Evolutionary conservation across 2,113 vertebrate genomes (phyloP), one percentile per base, ranked within the genome.

Genomic region (Cyanoderma ruficeps): DNA sequence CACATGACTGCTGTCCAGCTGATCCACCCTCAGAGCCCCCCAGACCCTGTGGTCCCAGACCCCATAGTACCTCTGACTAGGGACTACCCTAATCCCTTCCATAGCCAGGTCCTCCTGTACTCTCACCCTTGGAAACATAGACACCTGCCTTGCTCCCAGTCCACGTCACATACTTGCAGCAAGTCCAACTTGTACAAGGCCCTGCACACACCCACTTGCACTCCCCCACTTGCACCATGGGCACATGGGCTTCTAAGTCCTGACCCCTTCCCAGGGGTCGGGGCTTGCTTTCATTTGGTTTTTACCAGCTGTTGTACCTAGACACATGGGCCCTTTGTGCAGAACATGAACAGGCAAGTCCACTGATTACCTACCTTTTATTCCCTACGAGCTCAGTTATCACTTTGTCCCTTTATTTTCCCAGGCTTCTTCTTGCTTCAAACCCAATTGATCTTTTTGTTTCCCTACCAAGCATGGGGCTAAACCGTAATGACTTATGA

Each of bases 191-290:
- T 60, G 30, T n/a, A 42, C 53, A 67, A 31, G 31, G 47, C 7
- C 7, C 46, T 50, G 30, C 27, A 9, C 18, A 47, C 8, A 50
- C 3, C 13, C 17, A 13, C 49, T 35, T 53, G 23, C 25, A 50
- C 14, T 50, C 5, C 10, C 28, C 17, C 6, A 2, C 15, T 44
- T 0, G 0, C 24, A 27, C 18, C 17, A 33, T 0, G 0, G 6
- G 24, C 39, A 50, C 6, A 6, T 22, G 33, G 11, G 14, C 4
- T 31, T 44, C 56, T 55, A 30, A 50, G 6, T 11, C 11, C 8
- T 42, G 6, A 15, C 53, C 11, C 6, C 37, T 18, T 47, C 27
- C 4, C 39, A 68, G 9, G 4, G 2, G 3, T 7, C 39, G 15
- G 27, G 0, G 0, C 16, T 72, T 59, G 20, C 39, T 31, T 77